A percentile compares a stretch with the other conserved stretches of the same genome.
These are phyloP conservation scores for Monomorium pharaonis DNA, from an alignment of 1,140 invertebrate species.

Conservation along the genomic window DNA sequence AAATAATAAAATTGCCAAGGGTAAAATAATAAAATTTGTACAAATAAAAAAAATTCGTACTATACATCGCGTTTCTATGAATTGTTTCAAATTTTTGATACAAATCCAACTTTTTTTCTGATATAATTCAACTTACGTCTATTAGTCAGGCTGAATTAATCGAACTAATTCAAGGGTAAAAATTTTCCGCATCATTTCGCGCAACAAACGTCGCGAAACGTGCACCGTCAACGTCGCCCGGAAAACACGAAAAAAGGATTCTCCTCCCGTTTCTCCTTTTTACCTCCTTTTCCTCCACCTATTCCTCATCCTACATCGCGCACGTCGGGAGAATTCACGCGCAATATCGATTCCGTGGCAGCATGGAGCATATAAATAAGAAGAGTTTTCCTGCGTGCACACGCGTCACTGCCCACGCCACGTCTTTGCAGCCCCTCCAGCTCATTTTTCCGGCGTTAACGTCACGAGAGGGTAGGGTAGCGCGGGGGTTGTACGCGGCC, in stretches of 20 bases:
- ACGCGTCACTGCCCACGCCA: constrained; percentile 83
- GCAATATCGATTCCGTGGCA: constrained; percentile 83
- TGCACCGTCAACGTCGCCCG: constrained; percentile 27
- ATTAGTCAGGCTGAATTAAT: not conserved
- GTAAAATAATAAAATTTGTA: not conserved
- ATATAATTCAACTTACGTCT: not conserved
- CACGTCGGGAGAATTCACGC: constrained; percentile 74
- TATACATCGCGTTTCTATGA: not conserved
- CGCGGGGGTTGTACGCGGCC: constrained; percentile 67
- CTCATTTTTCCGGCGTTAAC: constrained; percentile 82
- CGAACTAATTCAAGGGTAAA: not conserved
- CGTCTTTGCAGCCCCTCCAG: constrained; percentile 78
- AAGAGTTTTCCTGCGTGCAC: constrained; percentile 84
- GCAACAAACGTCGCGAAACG: constrained; percentile 25
- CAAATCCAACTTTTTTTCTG: not conserved
- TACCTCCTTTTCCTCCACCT: constrained; percentile 16
- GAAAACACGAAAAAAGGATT: constrained; percentile 60
- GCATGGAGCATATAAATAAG: constrained; percentile 83
- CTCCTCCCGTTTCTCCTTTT: not conserved
- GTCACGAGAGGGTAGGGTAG: constrained; percentile 75
- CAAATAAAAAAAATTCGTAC: not conserved
- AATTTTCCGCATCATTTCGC: constrained; percentile 14
- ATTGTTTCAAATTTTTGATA: not conserved
- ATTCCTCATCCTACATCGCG: constrained; percentile 6
- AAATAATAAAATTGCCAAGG: not conserved